Percentiles rank a stretch among this genome's conserved stretches.
Evolutionary conservation across 2,888 invertebrate genomes (phyloP).

Genomic region (Epirrhoe alternata): DNA sequence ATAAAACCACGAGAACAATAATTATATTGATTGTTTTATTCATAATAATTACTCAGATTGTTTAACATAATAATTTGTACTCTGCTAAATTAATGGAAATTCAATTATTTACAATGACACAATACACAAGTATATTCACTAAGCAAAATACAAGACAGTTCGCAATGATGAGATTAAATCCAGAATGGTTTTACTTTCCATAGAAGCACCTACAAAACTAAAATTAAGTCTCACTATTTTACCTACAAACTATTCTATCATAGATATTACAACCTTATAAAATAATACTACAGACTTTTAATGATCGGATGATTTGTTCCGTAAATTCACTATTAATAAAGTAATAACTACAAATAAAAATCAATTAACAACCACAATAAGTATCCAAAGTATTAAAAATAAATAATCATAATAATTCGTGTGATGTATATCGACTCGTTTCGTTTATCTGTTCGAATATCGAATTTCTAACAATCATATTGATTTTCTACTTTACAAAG

Average conservation of each 20-base stretch:
- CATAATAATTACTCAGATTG: constrained; percentile 60
- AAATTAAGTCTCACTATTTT: constrained; percentile 72
- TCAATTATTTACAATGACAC: constrained; percentile 74
- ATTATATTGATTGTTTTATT: constrained; percentile 42
- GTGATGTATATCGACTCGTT: constrained; percentile 45
- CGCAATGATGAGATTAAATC: constrained; percentile 58
- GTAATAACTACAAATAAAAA: constrained; percentile 31
- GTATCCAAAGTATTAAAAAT: constrained; percentile 44
- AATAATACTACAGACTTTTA: constrained; percentile 68
- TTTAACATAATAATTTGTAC: constrained; percentile 80
- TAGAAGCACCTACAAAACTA: constrained; percentile 68
- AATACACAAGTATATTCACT: constrained; percentile 55
- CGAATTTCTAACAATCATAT: constrained; percentile 27
- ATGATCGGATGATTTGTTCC: constrained; percentile 55
- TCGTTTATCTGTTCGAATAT: constrained; percentile 41
- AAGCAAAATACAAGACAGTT: constrained; percentile 57
- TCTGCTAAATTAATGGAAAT: constrained; percentile 79
- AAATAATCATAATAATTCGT: constrained; percentile 45
- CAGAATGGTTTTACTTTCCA: constrained; percentile 54
- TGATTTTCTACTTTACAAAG: constrained; percentile 23
- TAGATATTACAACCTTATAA: constrained; percentile 70
- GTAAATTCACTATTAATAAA: constrained; percentile 31
- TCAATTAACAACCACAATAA: constrained; percentile 46
- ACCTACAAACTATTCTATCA: constrained; percentile 55
- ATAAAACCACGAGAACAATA: constrained; percentile 23